Evolutionary conservation across 2,113 vertebrate species (phyloP).

Genomic region (Bujurquina vittata): DNA sequence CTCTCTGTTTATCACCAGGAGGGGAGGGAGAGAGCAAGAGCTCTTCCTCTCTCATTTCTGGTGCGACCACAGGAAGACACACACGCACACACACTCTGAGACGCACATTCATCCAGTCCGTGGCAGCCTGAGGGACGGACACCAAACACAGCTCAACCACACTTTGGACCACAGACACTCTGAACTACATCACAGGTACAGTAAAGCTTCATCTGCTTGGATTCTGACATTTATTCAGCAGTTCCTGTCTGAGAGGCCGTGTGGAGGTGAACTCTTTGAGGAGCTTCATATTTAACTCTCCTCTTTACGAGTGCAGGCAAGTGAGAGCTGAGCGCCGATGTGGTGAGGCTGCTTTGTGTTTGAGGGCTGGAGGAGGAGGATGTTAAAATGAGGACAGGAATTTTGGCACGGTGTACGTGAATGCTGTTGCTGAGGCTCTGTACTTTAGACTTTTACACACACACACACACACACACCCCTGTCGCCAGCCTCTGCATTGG

Average conservation of each 20-base stretch:
- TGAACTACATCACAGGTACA: slow-evolving; percentile 62
- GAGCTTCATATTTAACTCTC: background rate
- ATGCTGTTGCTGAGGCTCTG: slow-evolving; percentile 47
- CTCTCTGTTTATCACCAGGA: slow-evolving; percentile 82
- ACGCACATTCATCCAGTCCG: slow-evolving; percentile 34
- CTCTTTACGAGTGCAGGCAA: background rate
- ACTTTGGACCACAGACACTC: background rate
- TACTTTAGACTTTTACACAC: slow-evolving; percentile 27
- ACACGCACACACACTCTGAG: slow-evolving; percentile 19
- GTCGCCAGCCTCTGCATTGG: slow-evolving; percentile 30
- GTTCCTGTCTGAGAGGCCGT: background rate
- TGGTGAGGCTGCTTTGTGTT: slow-evolving; percentile 1
- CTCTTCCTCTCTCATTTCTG: slow-evolving; percentile 33
- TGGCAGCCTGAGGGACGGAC: slow-evolving; percentile 35
- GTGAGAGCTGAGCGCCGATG: background rate
- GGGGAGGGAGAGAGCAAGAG: slow-evolving; percentile 18
- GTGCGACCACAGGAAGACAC: slow-evolving; percentile 30
- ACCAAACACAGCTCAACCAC: slow-evolving; percentile 2
- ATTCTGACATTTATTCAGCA: background rate
- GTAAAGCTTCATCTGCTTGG: slow-evolving; percentile 9
- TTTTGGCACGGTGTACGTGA: slow-evolving; percentile 47
- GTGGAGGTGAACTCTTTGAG: background rate
- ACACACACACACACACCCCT: slow-evolving; percentile 17
- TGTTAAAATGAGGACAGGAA: slow-evolving; percentile 40
- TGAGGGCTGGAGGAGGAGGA: slow-evolving; percentile 6